Percentiles rank a stretch among this genome's conserved stretches.
Evolutionary conservation across 2,113 vertebrate species (phyloP).

Genomic region (Cochlearius cochlearius): DNA sequence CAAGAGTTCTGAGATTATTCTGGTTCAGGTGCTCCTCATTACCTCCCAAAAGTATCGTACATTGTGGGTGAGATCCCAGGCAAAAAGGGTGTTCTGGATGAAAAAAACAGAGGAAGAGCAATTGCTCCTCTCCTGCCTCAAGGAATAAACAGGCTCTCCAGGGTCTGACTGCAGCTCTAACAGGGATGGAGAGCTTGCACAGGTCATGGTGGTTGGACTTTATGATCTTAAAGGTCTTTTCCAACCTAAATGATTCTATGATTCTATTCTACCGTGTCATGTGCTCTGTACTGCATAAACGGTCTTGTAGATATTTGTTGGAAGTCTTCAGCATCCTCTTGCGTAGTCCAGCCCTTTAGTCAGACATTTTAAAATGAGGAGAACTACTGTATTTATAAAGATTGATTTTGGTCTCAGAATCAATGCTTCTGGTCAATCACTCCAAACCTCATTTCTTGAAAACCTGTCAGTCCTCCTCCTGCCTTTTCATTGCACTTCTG

Average conservation of each 20-base stretch:
- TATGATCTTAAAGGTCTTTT: too few relatives aligned
- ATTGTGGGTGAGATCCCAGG: background rate
- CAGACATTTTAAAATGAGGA: background rate
- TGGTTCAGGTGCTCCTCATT: background rate
- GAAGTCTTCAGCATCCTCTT: background rate
- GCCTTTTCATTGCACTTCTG: background rate
- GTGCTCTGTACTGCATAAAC: accelerated
- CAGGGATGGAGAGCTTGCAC: background rate
- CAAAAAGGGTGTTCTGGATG: background rate
- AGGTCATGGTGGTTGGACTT: too few relatives aligned
- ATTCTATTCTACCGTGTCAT: background rate
- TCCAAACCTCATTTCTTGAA: background rate
- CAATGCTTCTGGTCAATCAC: background rate
- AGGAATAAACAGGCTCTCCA: background rate
- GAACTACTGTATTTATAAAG: background rate
- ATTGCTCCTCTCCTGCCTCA: background rate
- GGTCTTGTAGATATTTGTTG: background rate
- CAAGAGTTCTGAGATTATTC: background rate
- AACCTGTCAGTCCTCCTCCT: background rate
- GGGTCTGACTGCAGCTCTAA: background rate
- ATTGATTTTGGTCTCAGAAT: background rate
- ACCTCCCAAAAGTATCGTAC: accelerated
- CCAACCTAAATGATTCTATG: too few relatives aligned
- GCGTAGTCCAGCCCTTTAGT: background rate
- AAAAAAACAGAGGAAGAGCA: background rate